A percentile compares a stretch with the other conserved stretches of the same genome.
Conservation (phyloP, 2,797 vertebrate genomes). For the Melanotaenia maccullochi region DNA sequence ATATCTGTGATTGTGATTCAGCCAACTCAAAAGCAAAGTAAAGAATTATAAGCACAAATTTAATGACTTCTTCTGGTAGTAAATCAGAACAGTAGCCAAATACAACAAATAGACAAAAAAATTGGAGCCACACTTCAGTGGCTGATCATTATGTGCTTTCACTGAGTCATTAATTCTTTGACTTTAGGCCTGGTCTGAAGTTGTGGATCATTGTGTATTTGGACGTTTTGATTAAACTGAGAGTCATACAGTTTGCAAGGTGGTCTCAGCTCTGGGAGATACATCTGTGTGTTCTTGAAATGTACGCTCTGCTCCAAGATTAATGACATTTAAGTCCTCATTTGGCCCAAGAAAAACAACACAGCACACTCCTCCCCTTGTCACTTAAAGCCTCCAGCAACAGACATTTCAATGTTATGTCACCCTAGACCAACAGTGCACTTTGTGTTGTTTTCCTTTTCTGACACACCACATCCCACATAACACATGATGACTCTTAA, state of each 20-base stretch:
- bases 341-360: slow-evolving; percentile 41
- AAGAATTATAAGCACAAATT: background rate
- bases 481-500: slow-evolving; percentile 7
- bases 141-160: slow-evolving; percentile 7
- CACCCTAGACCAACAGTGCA: background rate
- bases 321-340: slow-evolving; percentile 41
- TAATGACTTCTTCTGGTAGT: background rate
- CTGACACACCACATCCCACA: slow-evolving; percentile 11
- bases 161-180: background rate
- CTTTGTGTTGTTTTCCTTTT: slow-evolving; percentile 25
- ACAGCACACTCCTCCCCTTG: slow-evolving; percentile 20
- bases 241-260: slow-evolving; percentile 50
- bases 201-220: slow-evolving; percentile 20
- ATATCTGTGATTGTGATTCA: background rate
- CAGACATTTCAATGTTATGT: slow-evolving; percentile 6
- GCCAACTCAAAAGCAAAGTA: background rate
- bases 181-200: slow-evolving; percentile 29
- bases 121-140: background rate
- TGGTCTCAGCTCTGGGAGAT: slow-evolving; percentile 51
- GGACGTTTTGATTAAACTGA: slow-evolving; percentile 52
- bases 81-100: slow-evolving; percentile 1
- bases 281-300: slow-evolving; percentile 54
- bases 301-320: slow-evolving; percentile 39
- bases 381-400: slow-evolving; percentile 21
- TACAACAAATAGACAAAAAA: background rate